phyloP scores from a whole-genome alignment of 2,113 vertebrate genomes.

The Scomber scombrus region DNA sequence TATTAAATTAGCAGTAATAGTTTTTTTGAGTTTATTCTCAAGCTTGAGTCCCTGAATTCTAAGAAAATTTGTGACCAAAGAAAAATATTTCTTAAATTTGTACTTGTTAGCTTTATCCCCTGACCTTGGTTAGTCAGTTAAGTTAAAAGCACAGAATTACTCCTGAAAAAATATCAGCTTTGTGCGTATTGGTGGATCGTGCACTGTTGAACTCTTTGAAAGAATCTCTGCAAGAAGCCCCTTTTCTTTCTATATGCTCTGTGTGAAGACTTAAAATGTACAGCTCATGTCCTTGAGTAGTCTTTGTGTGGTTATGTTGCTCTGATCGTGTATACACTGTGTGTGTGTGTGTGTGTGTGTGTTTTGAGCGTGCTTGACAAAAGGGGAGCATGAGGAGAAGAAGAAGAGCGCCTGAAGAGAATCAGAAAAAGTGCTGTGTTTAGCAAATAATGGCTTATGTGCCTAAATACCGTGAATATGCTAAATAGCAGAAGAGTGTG shows the following conservation, averaged over 20 bases:
- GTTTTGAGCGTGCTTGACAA: conserved; percentile 9
- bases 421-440: conserved; percentile 41
- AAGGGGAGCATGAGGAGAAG: conserved; percentile 36
- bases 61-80: background rate
- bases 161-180: background rate
- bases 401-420: conserved; percentile 4
- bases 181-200: background rate
- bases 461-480: conserved; percentile 47
- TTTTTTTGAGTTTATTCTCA: too few species aligned
- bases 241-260: background rate
- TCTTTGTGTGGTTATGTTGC: background rate
- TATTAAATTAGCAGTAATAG: too few species aligned
- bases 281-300: conserved; percentile 22
- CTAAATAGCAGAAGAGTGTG: conserved; percentile 28
- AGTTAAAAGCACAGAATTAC: background rate
- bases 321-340: background rate
- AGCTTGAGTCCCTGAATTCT: background rate
- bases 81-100: background rate
- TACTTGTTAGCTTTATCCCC: background rate
- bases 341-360: background rate
- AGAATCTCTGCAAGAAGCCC: conserved; percentile 18
- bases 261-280: conserved; percentile 6
- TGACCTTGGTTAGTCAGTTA: background rate
- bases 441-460: conserved; percentile 26
- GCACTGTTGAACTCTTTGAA: conserved; percentile 1